Evolutionary conservation across 2,888 invertebrate species (phyloP), one percentile per base, ranked within the genome.

Genomic region (Neoscelio sp.): DNA sequence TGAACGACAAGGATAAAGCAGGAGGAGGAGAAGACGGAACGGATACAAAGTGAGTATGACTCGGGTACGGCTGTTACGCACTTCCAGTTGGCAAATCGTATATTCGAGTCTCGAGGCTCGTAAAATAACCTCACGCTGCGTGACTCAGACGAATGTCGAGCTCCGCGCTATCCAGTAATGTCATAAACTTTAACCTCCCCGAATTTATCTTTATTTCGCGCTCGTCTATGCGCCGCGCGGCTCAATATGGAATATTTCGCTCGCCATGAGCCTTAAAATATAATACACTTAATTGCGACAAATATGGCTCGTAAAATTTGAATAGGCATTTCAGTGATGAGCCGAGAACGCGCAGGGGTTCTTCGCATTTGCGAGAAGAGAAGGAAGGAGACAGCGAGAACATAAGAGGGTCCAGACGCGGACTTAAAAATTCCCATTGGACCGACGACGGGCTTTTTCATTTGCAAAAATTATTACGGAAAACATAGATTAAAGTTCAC

Each of bases 281-380:
- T 86, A 85, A 87, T 86, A 85, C 71, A 73, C 87, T 88, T 89
- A 89, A 89, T 89, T 88, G 87, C 87, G 89, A 87, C 86, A 87
- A 87, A 89, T 89, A 88, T 86, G 83, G 86, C 80, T 84, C 85
- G 88, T 89, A 84, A 89, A 89, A 89, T 89, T 89, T 89, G 88
- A 89, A 89, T 88, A 89, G 88, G 87, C 87, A 89, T 87, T 80
- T 83, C 84, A 74, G 82, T 84, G 82, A 86, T 83, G 85, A 85
- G 73, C 76, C 58, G 42, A 64, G 48, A 48, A 75, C 35, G 23
- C 38, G 6, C 15, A 46, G 60, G 67, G 15, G 20, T 28, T n/a
- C 15, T 60, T 33, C 40, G 42, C 48, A 46, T 54, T 13, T 33
- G 46, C 35, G 54, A 35, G 58, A 33, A 28, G 50, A 42, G n/a